Base-by-base conservation (phyloP, 2,888 invertebrate genomes). In the Strigamia maritima region DNA sequence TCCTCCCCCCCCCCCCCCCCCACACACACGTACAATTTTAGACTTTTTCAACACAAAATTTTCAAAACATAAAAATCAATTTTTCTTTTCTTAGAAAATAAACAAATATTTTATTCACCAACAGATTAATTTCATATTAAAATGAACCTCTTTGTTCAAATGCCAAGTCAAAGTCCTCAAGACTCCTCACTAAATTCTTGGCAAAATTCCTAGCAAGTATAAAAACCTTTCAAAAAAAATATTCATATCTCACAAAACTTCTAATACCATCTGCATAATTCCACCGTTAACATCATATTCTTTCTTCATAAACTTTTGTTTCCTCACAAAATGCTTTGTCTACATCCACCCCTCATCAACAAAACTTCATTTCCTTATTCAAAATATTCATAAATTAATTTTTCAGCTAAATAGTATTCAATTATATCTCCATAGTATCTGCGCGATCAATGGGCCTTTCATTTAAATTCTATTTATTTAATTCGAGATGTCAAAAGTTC, bases 211-310 rank as follows among this genome's bases (percentile, higher is more conserved):
- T 60, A 2, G 2, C 31, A 60, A 60, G 16, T 44, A n/a, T n/a
- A 10, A 44, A 60, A 60, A 60, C 19, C 4, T 60, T 60, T 10
- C 1, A 60, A 60, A 60, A 6, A 22, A 60, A 60, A 19, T 19
- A 16, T 60, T 60, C 60, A 60, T 60, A 60, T 60, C 60, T 24
- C 19, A 10, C 60, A 60, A 60, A 54, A 60, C 60, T 60, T 60
- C 49, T 49, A 49, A 40, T 40, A 7, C 14, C 49, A 49, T 49
- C 60, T 60, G 60, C 60, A 60, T 60, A 60, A 60, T 60, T 60
- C 24, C 60, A n/a, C n/a, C n/a, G n/a, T n/a, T n/a, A n/a, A n/a
- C n/a, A n/a, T n/a, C n/a, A n/a, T n/a, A n/a, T 24, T n/a, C 60
- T 60, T 10, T 19, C 60, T 19, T 60, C 19, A 49, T 31, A 31